Percentiles rank a stretch among this genome's conserved stretches.
Conservation (phyloP, 2,888 invertebrate species). For the Gortyna flavago region DNA sequence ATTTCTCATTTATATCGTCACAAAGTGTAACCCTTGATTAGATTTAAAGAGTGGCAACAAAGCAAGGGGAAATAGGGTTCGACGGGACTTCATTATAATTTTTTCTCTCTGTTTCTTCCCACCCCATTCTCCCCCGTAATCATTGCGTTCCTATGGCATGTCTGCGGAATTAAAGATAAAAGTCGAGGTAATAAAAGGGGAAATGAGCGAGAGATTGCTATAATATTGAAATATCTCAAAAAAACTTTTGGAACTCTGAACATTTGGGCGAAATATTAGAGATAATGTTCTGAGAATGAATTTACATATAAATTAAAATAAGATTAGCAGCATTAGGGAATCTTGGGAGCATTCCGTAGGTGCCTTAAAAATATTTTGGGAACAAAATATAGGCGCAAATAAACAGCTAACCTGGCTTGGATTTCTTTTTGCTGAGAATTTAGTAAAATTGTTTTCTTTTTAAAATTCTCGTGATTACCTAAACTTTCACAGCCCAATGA, state of each 20-base stretch:
- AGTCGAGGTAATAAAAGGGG: slow-evolving; percentile 79
- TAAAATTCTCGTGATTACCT: slow-evolving; percentile 10
- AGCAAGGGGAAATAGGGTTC: slow-evolving; percentile 74
- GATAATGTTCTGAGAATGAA: slow-evolving; percentile 77
- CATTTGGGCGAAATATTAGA: slow-evolving; percentile 74
- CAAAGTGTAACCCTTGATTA: slow-evolving; percentile 77
- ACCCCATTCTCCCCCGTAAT: slow-evolving; percentile 77
- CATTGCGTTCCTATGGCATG: slow-evolving; percentile 79
- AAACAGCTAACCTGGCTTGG: slow-evolving; percentile 54
- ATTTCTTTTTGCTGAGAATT: slow-evolving; percentile 44
- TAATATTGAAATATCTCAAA: slow-evolving; percentile 78
- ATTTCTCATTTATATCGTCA: slow-evolving; percentile 66
- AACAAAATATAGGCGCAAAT: slow-evolving; percentile 62
- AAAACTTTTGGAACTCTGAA: slow-evolving; percentile 73
- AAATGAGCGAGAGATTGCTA: slow-evolving; percentile 77
- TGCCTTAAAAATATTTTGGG: slow-evolving; percentile 66
- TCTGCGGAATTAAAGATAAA: slow-evolving; percentile 82
- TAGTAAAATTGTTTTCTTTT: slow-evolving; percentile 33
- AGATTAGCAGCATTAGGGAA: slow-evolving; percentile 76
- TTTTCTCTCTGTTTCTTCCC: slow-evolving; percentile 76
- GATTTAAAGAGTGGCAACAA: slow-evolving; percentile 80
- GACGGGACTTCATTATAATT: slow-evolving; percentile 81
- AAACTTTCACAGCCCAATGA: slow-evolving; percentile 20
- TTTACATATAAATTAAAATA: slow-evolving; percentile 81
- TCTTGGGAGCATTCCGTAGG: slow-evolving; percentile 65